Base-by-base conservation (phyloP, 2,113 vertebrate species). In the Vidua macroura region DNA sequence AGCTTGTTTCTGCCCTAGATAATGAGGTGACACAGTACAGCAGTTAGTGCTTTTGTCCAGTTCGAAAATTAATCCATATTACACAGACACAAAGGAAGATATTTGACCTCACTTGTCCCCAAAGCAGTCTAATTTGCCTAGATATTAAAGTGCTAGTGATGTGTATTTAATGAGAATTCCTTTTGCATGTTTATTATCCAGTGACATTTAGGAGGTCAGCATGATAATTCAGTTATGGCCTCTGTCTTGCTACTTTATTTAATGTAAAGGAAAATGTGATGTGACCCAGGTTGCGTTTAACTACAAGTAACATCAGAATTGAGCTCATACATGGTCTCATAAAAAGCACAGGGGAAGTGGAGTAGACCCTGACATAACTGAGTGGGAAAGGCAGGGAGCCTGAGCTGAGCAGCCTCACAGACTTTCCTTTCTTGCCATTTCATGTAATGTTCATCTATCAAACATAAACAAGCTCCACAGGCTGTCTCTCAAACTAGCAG, bases 161-260 rank as follows among this genome's bases (percentile, higher is more conserved):
- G 96, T 41, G 70, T 97, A 63, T 96, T 97, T 97, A 97, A 97
- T 94, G 92, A 95, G 95, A 92, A 87, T 80, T 95, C 92, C 87
- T 95, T 97, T 92, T 95, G 95, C 75, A 83, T 97, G 94, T 93
- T 96, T 90, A 89, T 97, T 96, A 97, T 80, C 83, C 17, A 51
- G 85, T 97, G 97, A 98, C 97, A 97, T 97, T 97, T 97, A 96
- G 92, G 95, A 96, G 92, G 88, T 96, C 86, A 95, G 82, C 60
- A 88, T 86, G 93, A 64, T 95, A 96, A 94, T 95, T 94, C 91
- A 83, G 86, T 91, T 92, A 87, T 37, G 72, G 92, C 33, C 80
- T 86, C 75, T 83, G 81, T 80, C 76, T 88, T 81, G 56, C n/a
- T 93, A 78, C 77, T 85, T 90, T 91, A 88, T 63, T 82, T 95